Percentiles rank a stretch among this genome's conserved stretches.
phyloP scores from a whole-genome alignment of 2,888 invertebrate species.

The Xestia c-nigrum region DNA sequence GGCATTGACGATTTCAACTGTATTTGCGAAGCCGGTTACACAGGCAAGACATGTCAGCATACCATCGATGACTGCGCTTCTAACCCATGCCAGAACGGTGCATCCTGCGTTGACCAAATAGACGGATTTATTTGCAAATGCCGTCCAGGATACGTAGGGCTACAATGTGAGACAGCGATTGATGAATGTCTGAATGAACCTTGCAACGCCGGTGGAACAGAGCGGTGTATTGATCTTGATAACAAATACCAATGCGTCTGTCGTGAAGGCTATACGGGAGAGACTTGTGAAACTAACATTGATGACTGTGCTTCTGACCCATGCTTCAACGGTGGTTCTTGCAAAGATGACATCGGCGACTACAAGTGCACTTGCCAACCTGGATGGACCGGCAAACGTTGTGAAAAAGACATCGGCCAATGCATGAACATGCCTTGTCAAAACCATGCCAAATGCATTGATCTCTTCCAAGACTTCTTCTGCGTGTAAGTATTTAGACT shows the following conservation, averaged over 20 bases:
- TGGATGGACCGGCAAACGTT: slow-evolving; percentile 96
- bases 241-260: slow-evolving; percentile 97
- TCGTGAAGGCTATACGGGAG: slow-evolving; percentile 96
- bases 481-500: slow-evolving; percentile 93
- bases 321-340: slow-evolving; percentile 97
- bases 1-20: slow-evolving; percentile 96
- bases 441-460: slow-evolving; percentile 97
- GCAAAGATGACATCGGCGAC: slow-evolving; percentile 95
- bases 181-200: slow-evolving; percentile 98
- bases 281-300: slow-evolving; percentile 95
- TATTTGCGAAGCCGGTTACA: slow-evolving; percentile 98
- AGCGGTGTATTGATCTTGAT: slow-evolving; percentile 96
- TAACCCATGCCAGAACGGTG: slow-evolving; percentile 97
- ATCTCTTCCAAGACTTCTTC: slow-evolving; percentile 97
- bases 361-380: slow-evolving; percentile 95
- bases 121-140: slow-evolving; percentile 98
- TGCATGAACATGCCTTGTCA: slow-evolving; percentile 97
- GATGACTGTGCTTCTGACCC: slow-evolving; percentile 96
- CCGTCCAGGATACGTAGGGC: slow-evolving; percentile 96
- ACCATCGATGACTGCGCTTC: slow-evolving; percentile 97
- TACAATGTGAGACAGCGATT: slow-evolving; percentile 98
- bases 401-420: slow-evolving; percentile 96
- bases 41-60: slow-evolving; percentile 98
- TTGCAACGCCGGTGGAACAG: slow-evolving; percentile 97
- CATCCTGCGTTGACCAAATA: slow-evolving; percentile 95